phyloP scores from a whole-genome alignment of 2,113 vertebrate genomes.

The Pelodiscus sinensis region DNA sequence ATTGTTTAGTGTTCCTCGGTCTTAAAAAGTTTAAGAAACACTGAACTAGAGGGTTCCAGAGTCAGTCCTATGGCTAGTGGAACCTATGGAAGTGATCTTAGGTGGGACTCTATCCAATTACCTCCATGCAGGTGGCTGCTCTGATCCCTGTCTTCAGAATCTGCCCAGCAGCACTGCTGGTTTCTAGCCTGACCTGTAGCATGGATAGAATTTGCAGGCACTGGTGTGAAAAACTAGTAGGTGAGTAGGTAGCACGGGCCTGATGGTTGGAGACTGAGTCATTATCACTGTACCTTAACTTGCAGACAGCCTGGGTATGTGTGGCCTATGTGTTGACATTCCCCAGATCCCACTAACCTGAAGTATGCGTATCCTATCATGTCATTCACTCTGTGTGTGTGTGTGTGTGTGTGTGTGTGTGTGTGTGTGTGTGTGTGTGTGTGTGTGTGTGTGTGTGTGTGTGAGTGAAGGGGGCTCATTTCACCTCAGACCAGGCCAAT shows the following conservation, averaged over 20 bases:
- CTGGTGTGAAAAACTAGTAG: neutral
- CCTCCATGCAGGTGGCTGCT: neutral
- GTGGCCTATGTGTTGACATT: neutral
- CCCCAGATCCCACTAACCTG: neutral
- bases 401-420: no score
- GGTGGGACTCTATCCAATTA: neutral
- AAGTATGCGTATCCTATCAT: neutral
- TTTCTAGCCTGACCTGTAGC: neutral
- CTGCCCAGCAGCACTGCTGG: neutral
- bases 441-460: no score
- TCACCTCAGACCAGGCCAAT: neutral
- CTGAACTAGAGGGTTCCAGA: neutral
- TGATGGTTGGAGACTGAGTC: neutral
- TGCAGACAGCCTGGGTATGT: neutral
- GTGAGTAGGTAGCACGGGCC: neutral
- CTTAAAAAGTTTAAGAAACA: no score
- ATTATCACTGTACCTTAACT: neutral
- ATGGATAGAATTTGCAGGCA: neutral
- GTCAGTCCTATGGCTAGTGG: neutral
- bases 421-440: no score
- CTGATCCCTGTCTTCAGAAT: neutral
- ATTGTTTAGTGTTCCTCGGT: no score
- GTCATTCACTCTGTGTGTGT: no score
- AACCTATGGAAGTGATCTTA: neutral
- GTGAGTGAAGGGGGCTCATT: accelerated